Percentiles rank a stretch among this genome's conserved stretches.
Conservation (phyloP, 1,140 invertebrate species). For the Lasioglossum albipes region DNA sequence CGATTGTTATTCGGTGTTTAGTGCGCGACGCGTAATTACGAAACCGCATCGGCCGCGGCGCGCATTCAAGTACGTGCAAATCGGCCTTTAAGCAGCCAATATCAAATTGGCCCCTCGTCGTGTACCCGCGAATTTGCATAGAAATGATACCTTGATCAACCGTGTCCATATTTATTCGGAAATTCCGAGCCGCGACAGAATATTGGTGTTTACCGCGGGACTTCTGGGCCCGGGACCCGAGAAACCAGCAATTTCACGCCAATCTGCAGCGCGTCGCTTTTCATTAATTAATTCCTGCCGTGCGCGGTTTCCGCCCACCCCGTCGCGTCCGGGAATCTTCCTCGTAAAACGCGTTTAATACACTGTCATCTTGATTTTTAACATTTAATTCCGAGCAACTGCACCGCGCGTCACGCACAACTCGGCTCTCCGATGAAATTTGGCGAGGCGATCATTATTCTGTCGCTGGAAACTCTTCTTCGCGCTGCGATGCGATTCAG, state of each 20-base stretch:
- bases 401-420: constrained; percentile 28
- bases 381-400: constrained; percentile 27
- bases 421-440: background rate
- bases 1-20: constrained; percentile 44
- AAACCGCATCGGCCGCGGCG: background rate
- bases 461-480: background rate
- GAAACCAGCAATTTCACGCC: constrained; percentile 43
- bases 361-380: constrained; percentile 39
- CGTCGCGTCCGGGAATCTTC: constrained; percentile 11
- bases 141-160: constrained; percentile 45
- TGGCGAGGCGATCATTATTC: background rate
- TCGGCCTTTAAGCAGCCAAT: constrained; percentile 34
- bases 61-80: constrained; percentile 35
- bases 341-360: constrained; percentile 45
- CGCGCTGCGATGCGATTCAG: too few species aligned
- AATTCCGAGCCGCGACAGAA: constrained; percentile 33
- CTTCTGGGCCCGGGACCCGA: background rate
- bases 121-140: constrained; percentile 30
- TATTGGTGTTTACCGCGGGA: constrained; percentile 41
- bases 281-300: constrained; percentile 44
- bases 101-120: background rate
- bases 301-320: background rate
- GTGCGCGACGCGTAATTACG: constrained; percentile 11
- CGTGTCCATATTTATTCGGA: constrained; percentile 40
- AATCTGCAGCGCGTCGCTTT: constrained; percentile 42